A percentile compares a stretch with the other conserved stretches of the same genome.
These are phyloP conservation scores for Tonatia bakeri DNA, from an alignment of 2,113 vertebrate species.

Conservation along the genomic window DNA sequence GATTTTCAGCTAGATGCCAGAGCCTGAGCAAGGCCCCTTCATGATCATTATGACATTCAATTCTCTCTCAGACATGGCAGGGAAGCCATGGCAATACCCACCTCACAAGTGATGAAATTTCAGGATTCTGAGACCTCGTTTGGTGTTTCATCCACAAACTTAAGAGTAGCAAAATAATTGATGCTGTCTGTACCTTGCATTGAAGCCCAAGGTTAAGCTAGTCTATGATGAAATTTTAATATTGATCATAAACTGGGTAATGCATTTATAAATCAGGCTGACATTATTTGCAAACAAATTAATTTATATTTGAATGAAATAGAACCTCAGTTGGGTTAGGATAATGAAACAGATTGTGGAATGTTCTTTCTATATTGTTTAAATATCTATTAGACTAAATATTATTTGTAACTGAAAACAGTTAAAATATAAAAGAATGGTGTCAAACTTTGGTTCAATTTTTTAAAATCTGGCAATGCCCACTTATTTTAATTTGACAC, in stretches of 20 bases:
- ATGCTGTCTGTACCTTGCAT: not conserved
- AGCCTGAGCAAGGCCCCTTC: not conserved
- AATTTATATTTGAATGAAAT: not conserved
- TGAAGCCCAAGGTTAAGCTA: not conserved
- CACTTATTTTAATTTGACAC: conserved; percentile 21
- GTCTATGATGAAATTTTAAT: not conserved
- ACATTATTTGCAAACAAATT: not conserved
- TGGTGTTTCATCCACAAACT: not conserved
- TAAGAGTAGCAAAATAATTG: not conserved
- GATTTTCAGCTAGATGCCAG: not conserved
- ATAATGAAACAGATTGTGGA: not conserved
- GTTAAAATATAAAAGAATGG: not conserved
- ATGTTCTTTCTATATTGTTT: not conserved
- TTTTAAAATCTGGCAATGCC: not conserved
- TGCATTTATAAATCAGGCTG: not conserved
- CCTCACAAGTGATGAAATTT: not conserved
- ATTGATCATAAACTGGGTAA: not conserved
- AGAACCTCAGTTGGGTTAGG: not conserved
- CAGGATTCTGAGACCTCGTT: not conserved
- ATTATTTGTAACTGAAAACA: not conserved
- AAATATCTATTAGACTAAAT: conserved; percentile 4
- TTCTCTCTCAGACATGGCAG: not conserved
- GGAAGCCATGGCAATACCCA: not conserved
- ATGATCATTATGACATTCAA: not conserved
- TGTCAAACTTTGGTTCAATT: not conserved